Evolutionary conservation across 2,888 invertebrate species (phyloP), one percentile per base, ranked within the genome.

Genomic region (Aelia acuminata): DNA sequence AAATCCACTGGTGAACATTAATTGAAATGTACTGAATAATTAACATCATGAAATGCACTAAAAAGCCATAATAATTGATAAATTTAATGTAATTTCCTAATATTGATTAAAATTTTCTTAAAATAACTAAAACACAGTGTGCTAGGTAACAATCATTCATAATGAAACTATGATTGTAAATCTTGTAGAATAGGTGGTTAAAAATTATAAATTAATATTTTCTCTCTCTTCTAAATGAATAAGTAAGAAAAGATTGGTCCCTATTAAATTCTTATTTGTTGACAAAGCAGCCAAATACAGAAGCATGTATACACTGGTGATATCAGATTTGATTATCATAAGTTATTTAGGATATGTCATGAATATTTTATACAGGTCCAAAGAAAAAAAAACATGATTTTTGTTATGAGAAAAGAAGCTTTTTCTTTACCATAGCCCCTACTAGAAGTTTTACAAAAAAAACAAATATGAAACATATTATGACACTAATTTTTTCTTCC

Each of bases 181-280:
- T 4, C 39, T 80, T 47, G 80, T 47, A 80, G 80, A 80, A 80
- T 80, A 80, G 4, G 39, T 80, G 11, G 22, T 80, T 80, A 80
- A 43, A 80, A 80, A 43, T 80, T 80, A 80, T 11, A 80, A 80
- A 80, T 80, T 80, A 80, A 80, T 80, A 80, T 80, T 80, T 80
- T n/a, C 39, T 7, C 43, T 80, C 80, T 80, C 50, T 49, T 53
- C 35, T 85, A 85, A 85, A 85, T 50, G 85, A 87, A 88, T 84
- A 88, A 18, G 48, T 84, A 84, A 35, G 43, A 88, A 89, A 89
- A 86, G 87, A 89, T 90, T 90, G 90, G 90, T 90, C 90, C 90
- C 90, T 87, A 84, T 90, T 89, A 90, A 90, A 90, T 90, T 90
- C 90, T 89, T 90, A 80, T 84, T 48, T 57, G 88, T 70, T 85